Percentiles rank a stretch among this genome's conserved stretches.
These are phyloP conservation scores for Sparidentex hasta DNA, from an alignment of 2,797 vertebrate species.

Conservation along the genomic window DNA sequence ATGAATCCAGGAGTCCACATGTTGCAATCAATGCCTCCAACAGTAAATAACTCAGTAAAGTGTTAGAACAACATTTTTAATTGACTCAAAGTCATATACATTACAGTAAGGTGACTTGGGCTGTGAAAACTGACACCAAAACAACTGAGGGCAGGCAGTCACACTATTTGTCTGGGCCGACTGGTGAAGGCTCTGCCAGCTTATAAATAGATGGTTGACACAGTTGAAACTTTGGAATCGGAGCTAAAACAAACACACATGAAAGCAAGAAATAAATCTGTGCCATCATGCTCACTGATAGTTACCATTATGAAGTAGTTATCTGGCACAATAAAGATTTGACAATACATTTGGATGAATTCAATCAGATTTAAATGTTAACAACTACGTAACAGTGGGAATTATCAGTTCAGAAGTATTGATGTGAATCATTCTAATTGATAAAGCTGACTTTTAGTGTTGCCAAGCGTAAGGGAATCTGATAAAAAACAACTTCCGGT, in stretches of 20 bases:
- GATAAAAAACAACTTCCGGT: slow-evolving; percentile 51
- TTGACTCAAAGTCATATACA: slow-evolving; percentile 9
- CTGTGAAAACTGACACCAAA: slow-evolving; percentile 63
- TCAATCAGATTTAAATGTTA: neutral
- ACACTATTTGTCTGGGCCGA: slow-evolving; percentile 44
- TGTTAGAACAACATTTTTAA: slow-evolving; percentile 14
- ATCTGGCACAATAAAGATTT: neutral
- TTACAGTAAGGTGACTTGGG: slow-evolving; percentile 5
- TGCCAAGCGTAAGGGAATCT: neutral
- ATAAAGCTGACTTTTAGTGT: neutral
- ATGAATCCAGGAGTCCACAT: slow-evolving; percentile 44
- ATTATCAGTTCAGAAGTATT: neutral
- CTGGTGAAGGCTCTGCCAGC: slow-evolving; percentile 4
- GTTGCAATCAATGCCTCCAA: slow-evolving; percentile 7
- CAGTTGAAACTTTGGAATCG: slow-evolving; percentile 55
- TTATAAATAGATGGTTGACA: slow-evolving; percentile 73
- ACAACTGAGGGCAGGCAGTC: slow-evolving; percentile 35
- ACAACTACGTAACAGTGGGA: no score
- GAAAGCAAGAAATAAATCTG: neutral
- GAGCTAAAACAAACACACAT: slow-evolving; percentile 55
- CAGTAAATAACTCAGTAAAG: neutral
- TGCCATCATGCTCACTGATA: neutral
- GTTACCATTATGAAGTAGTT: neutral
- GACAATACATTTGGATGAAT: neutral
- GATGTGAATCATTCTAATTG: neutral